A percentile compares a stretch with the other conserved stretches of the same genome.
Evolutionary conservation across 2,113 vertebrate species (phyloP).

Genomic region (Ardeotis arabs): DNA sequence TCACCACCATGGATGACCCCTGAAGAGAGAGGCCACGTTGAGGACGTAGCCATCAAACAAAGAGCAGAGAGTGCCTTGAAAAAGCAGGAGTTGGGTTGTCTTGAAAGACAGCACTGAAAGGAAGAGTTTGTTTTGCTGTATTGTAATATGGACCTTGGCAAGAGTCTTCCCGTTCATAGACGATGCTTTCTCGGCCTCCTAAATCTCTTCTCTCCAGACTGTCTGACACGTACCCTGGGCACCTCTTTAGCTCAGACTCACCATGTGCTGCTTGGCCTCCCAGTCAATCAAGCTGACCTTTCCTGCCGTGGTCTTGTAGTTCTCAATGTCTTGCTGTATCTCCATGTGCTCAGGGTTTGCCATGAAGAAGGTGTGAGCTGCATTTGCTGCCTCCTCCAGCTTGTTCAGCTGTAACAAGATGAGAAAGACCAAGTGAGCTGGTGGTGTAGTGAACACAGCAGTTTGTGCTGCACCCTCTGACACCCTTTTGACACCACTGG

Average conservation of each 20-base stretch:
- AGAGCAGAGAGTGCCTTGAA: neutral
- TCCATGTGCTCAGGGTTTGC: constrained; percentile 97
- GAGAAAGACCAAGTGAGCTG: neutral
- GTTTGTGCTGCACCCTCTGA: neutral
- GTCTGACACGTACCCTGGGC: neutral
- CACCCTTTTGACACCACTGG: neutral
- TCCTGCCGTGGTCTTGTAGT: constrained; percentile 81
- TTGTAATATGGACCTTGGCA: neutral
- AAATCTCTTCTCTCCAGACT: neutral
- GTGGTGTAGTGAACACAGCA: neutral
- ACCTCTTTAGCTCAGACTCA: constrained; percentile 47
- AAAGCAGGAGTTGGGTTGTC: neutral
- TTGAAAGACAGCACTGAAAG: neutral
- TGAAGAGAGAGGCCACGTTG: neutral
- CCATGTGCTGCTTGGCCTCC: constrained; percentile 89
- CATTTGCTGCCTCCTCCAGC: constrained; percentile 88
- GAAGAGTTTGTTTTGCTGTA: neutral
- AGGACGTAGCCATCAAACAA: neutral
- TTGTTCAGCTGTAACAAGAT: constrained; percentile 81
- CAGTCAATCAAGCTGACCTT: constrained; percentile 80
- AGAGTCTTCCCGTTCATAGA: neutral
- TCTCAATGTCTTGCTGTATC: constrained; percentile 88
- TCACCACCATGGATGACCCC: neutral
- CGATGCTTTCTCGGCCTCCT: neutral
- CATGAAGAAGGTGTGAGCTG: constrained; percentile 95